These are phyloP conservation scores for Mesoligia furuncula DNA, from an alignment of 2,888 invertebrate genomes.

Conservation along the genomic window DNA sequence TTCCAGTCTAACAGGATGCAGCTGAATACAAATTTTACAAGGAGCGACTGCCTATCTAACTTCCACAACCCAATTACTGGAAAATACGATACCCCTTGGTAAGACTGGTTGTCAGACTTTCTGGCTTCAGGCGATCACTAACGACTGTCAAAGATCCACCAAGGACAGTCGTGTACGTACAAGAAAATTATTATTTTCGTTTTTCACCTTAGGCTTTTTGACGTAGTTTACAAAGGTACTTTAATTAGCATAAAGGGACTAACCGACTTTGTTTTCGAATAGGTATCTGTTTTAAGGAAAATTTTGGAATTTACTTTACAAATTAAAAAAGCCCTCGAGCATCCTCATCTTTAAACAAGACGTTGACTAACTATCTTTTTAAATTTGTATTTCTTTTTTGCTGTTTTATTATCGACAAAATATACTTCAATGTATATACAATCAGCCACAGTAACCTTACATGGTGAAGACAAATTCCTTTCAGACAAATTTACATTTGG, in stretches of 20 bases:
- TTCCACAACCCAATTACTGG: not conserved
- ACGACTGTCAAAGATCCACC: not conserved
- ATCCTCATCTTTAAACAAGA: not conserved
- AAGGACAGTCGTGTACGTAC: not conserved
- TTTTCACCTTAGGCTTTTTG: not conserved
- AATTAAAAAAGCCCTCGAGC: not conserved
- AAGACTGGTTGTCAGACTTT: not conserved
- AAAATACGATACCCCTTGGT: not conserved
- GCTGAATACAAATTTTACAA: not conserved
- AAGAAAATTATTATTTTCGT: not conserved
- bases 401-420: not conserved
- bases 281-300: not conserved
- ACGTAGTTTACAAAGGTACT: not conserved
- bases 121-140: not conserved
- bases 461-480: too few species aligned
- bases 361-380: not conserved
- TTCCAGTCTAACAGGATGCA: not conserved
- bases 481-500: too few species aligned
- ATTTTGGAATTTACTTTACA: not conserved
- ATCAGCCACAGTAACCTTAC: too few species aligned
- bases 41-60: not conserved
- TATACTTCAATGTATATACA: too few species aligned
- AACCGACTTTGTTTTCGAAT: constrained; percentile 8
- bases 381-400: not conserved
- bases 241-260: constrained; percentile 29